Percentiles rank a stretch among this genome's conserved stretches.
These are phyloP conservation scores for Chiloscyllium plagiosum DNA, from an alignment of 2,113 vertebrate genomes.

Conservation along the genomic window DNA sequence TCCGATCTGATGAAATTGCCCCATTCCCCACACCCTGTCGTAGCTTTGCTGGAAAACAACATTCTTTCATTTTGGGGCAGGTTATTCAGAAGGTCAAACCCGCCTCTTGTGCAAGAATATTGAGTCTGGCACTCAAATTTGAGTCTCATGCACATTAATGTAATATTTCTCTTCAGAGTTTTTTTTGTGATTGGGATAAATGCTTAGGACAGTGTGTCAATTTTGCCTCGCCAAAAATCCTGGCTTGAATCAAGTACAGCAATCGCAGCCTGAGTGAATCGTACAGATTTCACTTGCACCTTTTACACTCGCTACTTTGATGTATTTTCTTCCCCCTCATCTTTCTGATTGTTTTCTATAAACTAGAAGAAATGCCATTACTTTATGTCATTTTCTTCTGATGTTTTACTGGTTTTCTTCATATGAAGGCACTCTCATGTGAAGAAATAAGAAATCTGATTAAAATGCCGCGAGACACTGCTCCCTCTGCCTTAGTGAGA, in stretches of 20 bases:
- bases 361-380: constrained; percentile 34
- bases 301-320: constrained; percentile 7
- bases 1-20: neutral
- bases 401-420: constrained; percentile 35
- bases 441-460: constrained; percentile 36
- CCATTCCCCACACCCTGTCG: neutral
- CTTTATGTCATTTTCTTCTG: constrained; percentile 32
- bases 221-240: neutral
- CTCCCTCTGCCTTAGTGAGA: constrained; percentile 28
- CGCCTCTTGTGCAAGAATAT: neutral
- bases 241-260: constrained; percentile 22
- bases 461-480: constrained; percentile 32
- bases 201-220: neutral
- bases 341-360: constrained; percentile 35
- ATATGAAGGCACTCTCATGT: constrained; percentile 29
- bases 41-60: neutral
- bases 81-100: neutral
- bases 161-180: no score
- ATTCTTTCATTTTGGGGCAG: neutral
- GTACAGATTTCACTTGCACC: constrained; percentile 1
- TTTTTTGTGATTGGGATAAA: neutral
- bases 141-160: neutral
- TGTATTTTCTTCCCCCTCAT: constrained; percentile 1
- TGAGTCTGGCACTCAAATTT: neutral
- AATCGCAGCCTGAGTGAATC: neutral